Evolutionary conservation across 2,888 invertebrate genomes (phyloP).

Genomic region (Leistus spinibarbis): DNA sequence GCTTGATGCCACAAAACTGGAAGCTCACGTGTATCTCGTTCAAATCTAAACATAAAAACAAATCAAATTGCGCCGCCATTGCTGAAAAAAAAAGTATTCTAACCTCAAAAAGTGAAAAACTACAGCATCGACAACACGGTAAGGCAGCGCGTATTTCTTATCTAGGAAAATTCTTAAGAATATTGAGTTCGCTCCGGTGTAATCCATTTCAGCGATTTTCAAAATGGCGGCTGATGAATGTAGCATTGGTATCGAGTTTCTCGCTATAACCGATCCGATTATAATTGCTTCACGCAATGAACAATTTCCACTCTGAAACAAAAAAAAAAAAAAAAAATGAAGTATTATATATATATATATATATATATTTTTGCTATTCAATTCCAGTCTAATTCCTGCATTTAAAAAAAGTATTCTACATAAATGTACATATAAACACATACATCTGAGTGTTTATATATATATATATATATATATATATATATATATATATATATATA

Average conservation of each 20-base stretch:
- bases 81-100: neutral
- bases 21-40: constrained; percentile 78
- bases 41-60: constrained; percentile 68
- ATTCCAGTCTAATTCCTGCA: neutral
- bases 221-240: constrained; percentile 95
- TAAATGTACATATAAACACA: no score
- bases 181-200: constrained; percentile 94
- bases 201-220: constrained; percentile 97
- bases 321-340: no score
- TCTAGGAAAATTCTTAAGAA: constrained; percentile 93
- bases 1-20: constrained; percentile 99
- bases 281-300: constrained; percentile 95
- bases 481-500: constrained; percentile 2
- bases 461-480: neutral
- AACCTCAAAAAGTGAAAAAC: constrained; percentile 93
- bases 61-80: neutral
- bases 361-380: neutral
- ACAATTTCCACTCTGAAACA: constrained; percentile 82
- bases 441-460: no score
- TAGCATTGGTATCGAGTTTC: constrained; percentile 90
- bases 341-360: no score
- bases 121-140: constrained; percentile 90
- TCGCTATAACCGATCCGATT: constrained; percentile 87
- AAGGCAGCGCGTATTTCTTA: constrained; percentile 97
- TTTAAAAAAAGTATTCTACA: no score